A percentile compares a stretch with the other conserved stretches of the same genome.
Evolutionary conservation across 2,888 invertebrate genomes (phyloP).

Genomic region (Notodonta ziczac): DNA sequence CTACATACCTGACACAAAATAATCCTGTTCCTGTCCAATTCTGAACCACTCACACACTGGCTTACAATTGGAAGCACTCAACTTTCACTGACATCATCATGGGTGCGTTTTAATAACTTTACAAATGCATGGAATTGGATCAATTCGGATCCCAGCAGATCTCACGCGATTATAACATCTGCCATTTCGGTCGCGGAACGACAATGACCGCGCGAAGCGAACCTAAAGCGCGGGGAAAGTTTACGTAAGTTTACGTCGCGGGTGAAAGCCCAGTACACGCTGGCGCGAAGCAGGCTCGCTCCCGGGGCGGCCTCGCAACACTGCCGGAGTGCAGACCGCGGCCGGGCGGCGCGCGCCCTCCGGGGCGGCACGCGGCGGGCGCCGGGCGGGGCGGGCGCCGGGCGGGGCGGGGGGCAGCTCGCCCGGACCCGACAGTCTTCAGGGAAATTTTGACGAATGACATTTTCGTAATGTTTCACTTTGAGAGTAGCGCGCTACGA

Average conservation of each 20-base stretch:
- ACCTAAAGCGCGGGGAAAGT: constrained; percentile 14
- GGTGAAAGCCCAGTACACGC: constrained; percentile 20
- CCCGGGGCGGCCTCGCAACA: constrained; percentile 18
- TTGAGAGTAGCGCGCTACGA: constrained; percentile 48
- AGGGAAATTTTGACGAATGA: constrained; percentile 77
- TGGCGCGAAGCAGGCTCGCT: constrained; percentile 31
- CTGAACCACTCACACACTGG: background rate
- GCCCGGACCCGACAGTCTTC: constrained; percentile 54
- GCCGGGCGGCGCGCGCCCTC: constrained; percentile 14
- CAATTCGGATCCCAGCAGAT: background rate
- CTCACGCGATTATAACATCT: too few relatives aligned
- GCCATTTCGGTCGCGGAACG: too few relatives aligned
- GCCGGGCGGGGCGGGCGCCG: too few relatives aligned
- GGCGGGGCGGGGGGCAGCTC: constrained; percentile 21
- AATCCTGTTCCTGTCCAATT: background rate
- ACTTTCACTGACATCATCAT: background rate
- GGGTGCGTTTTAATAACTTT: background rate
- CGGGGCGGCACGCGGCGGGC: too few relatives aligned
- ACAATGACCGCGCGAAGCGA: background rate
- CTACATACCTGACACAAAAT: background rate
- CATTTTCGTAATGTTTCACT: constrained; percentile 69
- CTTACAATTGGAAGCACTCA: background rate
- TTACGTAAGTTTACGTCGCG: constrained; percentile 31
- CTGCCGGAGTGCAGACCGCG: constrained; percentile 31
- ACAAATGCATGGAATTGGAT: background rate